Conservation (phyloP, 1,140 invertebrate species). For the Camponotus pennsylvanicus region DNA sequence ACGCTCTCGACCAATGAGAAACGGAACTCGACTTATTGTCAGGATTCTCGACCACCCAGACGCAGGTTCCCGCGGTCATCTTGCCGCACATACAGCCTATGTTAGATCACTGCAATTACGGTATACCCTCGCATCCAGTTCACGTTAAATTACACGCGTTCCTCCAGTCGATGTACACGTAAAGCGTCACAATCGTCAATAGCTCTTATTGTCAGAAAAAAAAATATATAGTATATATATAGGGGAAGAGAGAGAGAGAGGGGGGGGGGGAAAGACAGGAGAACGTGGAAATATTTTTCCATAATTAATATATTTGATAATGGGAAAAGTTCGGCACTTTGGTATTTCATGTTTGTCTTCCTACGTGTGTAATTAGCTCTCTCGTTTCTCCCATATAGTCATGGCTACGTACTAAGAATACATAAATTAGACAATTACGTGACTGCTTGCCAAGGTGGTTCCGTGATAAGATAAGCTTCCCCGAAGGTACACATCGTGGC, state of each 20-base stretch:
- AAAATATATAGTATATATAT: too few relatives aligned
- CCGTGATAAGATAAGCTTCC: slow-evolving; percentile 43
- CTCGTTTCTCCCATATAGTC: background rate
- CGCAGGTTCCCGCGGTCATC: slow-evolving; percentile 61
- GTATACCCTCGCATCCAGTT: slow-evolving; percentile 30
- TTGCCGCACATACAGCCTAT: slow-evolving; percentile 1
- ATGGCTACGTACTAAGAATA: slow-evolving; percentile 32
- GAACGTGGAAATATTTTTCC: background rate
- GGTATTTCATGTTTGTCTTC: background rate
- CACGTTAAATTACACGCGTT: slow-evolving; percentile 64
- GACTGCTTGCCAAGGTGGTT: slow-evolving; percentile 20
- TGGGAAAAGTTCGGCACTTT: background rate
- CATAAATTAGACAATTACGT: slow-evolving; percentile 54
- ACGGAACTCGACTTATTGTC: slow-evolving; percentile 49
- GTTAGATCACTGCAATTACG: slow-evolving; percentile 68
- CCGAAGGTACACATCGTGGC: slow-evolving; percentile 4
- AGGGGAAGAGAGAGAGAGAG: too few relatives aligned
- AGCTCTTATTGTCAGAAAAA: too few relatives aligned
- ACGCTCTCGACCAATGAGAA: background rate
- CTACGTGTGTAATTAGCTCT: background rate
- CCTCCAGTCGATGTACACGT: background rate
- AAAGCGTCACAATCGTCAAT: slow-evolving; percentile 3
- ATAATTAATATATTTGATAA: too few relatives aligned
- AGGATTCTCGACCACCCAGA: slow-evolving; percentile 71
- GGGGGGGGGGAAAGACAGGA: too few relatives aligned